Conservation (phyloP, 2,797 vertebrate genomes). For the Psittacula derbiana region DNA sequence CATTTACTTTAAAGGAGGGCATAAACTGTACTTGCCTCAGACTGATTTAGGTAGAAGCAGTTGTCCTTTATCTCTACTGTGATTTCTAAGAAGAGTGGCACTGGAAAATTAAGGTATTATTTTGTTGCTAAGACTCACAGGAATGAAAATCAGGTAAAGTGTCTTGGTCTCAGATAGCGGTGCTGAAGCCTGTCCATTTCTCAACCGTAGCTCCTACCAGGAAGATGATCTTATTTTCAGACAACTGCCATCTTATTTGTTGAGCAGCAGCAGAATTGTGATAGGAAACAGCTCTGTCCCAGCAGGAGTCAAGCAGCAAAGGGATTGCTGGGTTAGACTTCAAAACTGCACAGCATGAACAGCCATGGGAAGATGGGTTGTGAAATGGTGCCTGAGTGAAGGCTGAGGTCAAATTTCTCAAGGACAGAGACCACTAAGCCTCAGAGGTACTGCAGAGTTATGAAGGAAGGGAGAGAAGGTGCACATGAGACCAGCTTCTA, state of each 20-base stretch:
- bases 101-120: neutral
- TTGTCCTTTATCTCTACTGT: neutral
- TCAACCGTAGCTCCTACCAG: neutral
- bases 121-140: neutral
- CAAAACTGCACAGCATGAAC: neutral
- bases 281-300: neutral
- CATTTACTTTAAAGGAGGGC: neutral
- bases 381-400: neutral
- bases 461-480: neutral
- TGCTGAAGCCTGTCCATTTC: neutral
- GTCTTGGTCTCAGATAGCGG: neutral
- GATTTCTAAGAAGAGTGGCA: neutral
- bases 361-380: neutral
- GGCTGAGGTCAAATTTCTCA: neutral
- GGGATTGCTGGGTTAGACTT: neutral
- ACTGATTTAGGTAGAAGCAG: neutral
- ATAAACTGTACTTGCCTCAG: neutral
- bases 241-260: neutral
- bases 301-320: neutral
- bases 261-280: neutral
- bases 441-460: neutral
- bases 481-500: neutral
- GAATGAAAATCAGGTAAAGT: neutral
- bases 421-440: neutral
- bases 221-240: neutral